Conservation (phyloP, 1,140 invertebrate species). For the Drosophila pseudoananassae region DNA sequence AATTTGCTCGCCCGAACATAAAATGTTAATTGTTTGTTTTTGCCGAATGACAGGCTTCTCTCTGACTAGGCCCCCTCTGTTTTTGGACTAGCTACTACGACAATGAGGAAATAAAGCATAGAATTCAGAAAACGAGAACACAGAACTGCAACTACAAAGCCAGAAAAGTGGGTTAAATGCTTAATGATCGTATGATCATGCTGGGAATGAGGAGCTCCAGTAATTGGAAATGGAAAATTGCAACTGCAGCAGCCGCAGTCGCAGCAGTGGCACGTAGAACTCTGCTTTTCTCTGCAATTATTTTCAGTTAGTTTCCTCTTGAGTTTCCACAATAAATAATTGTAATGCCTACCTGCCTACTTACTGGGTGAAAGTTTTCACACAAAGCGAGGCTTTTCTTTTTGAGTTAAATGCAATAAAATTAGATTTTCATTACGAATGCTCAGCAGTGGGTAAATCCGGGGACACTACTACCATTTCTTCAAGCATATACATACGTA, state of each 20-base stretch:
- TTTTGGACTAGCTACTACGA: background rate
- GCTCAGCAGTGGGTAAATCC: constrained; percentile 35
- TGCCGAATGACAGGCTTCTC: constrained; percentile 20
- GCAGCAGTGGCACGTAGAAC: constrained; percentile 21
- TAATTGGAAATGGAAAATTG: constrained; percentile 35
- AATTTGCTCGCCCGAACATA: constrained; percentile 40
- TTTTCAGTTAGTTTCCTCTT: constrained; percentile 3
- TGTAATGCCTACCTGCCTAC: constrained; percentile 1
- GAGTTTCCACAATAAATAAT: constrained; percentile 39
- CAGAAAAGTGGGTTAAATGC: constrained; percentile 54
- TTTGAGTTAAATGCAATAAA: constrained; percentile 46
- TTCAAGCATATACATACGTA: background rate
- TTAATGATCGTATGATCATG: constrained; percentile 44
- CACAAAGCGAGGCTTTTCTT: constrained; percentile 2
- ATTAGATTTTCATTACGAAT: constrained; percentile 49
- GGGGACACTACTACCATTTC: background rate
- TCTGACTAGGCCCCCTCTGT: background rate
- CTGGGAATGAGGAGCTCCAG: constrained; percentile 29
- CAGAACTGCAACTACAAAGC: constrained; percentile 4
- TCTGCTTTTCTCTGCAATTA: constrained; percentile 4
- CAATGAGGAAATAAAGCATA: constrained; percentile 57
- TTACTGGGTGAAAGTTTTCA: constrained; percentile 46
- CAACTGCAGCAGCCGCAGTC: constrained; percentile 10
- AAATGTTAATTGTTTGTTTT: constrained; percentile 60
- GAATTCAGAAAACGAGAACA: constrained; percentile 39